Percentiles rank a stretch among this genome's conserved stretches.
These are phyloP conservation scores for Rutilus rutilus DNA, from an alignment of 2,113 vertebrate species.

Conservation along the genomic window DNA sequence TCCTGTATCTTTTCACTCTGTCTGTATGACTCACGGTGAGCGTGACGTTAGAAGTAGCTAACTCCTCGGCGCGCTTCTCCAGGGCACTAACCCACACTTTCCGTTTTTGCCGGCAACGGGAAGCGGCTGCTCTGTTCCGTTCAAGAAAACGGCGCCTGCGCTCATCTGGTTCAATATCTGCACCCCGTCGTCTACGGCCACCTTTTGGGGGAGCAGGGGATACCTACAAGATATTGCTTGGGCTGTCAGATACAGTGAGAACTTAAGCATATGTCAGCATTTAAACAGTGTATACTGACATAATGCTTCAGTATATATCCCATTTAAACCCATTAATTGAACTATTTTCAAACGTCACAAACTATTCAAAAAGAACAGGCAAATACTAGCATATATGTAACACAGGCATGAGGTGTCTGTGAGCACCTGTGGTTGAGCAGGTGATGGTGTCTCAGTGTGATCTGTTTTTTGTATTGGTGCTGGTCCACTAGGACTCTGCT, in stretches of 20 bases:
- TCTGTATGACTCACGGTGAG: constrained; percentile 81
- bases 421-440: constrained; percentile 90
- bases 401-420: constrained; percentile 22
- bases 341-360: not conserved
- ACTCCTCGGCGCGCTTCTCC: constrained; percentile 94
- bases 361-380: not conserved
- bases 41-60: constrained; percentile 89
- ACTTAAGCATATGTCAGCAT: not conserved
- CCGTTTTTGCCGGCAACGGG: constrained; percentile 92
- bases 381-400: constrained; percentile 19
- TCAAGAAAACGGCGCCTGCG: constrained; percentile 92
- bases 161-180: constrained; percentile 92
- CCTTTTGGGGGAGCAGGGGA: constrained; percentile 92
- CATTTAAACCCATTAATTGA: not conserved
- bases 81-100: constrained; percentile 95
- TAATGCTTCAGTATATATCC: not conserved
- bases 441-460: constrained; percentile 89
- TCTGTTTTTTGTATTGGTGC: constrained; percentile 66
- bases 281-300: not conserved
- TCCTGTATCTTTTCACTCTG: not conserved
- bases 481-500: constrained; percentile 74
- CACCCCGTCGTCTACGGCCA: constrained; percentile 83
- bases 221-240: constrained; percentile 72
- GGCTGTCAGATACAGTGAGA: not conserved
- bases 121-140: constrained; percentile 90